Evolutionary conservation across 2,113 vertebrate species (phyloP).

Genomic region (Limanda limanda): DNA sequence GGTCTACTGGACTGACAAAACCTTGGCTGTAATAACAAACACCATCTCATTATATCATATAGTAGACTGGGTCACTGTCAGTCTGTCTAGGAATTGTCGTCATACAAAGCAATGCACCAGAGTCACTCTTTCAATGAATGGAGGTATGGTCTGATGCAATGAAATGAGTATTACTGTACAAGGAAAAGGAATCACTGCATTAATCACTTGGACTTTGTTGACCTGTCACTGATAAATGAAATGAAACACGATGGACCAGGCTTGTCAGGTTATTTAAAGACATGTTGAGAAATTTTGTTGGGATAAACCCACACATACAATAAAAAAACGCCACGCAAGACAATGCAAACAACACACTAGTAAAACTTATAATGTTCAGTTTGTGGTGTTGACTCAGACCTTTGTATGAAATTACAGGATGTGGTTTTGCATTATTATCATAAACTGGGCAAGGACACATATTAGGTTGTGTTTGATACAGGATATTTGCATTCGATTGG

Average conservation of each 20-base stretch:
- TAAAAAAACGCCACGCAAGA: background rate
- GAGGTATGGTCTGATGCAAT: background rate
- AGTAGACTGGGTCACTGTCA: background rate
- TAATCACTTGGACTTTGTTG: background rate
- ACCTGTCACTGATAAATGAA: background rate
- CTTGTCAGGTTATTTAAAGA: background rate
- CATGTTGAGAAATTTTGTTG: background rate
- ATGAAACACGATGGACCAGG: background rate
- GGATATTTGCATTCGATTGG: background rate
- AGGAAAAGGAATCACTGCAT: background rate
- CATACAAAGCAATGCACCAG: background rate
- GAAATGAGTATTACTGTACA: background rate
- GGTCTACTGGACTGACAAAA: slow-evolving; percentile 13
- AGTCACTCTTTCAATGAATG: background rate
- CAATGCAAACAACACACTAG: background rate
- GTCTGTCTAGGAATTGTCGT: background rate
- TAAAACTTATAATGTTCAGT: too few relatives aligned
- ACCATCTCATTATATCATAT: slow-evolving; percentile 5
- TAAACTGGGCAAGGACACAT: background rate
- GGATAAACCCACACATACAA: background rate
- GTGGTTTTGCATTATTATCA: background rate
- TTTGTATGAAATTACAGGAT: background rate
- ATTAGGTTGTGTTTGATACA: background rate
- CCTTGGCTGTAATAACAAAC: background rate
- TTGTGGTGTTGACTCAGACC: background rate